Percentiles rank a stretch among this genome's conserved stretches.
phyloP scores from a whole-genome alignment of 2,797 vertebrate genomes.

The Botia almorhae region DNA sequence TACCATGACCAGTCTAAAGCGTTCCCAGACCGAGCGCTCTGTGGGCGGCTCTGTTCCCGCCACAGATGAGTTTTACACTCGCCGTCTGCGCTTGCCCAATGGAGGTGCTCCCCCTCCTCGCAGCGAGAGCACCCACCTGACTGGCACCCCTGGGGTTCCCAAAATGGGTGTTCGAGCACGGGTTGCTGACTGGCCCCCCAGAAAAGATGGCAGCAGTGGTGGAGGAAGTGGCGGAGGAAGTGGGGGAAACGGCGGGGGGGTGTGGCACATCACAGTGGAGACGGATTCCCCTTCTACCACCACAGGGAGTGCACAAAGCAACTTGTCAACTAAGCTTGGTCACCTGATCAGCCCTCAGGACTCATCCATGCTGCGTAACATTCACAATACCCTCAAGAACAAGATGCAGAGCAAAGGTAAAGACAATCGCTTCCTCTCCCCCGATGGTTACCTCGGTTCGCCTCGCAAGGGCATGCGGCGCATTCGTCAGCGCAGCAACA shows the following conservation, averaged over 20 bases:
- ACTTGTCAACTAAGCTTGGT: conserved; percentile 93
- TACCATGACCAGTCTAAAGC: conserved; percentile 98
- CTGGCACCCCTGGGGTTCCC: conserved; percentile 93
- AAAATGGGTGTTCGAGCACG: conserved; percentile 98
- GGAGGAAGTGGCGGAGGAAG: conserved; percentile 60
- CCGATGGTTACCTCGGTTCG: conserved; percentile 92
- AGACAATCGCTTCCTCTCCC: conserved; percentile 95
- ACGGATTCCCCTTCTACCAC: conserved; percentile 78
- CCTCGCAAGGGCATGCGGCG: conserved; percentile 94
- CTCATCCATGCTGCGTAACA: conserved; percentile 96
- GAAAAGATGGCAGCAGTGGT: conserved; percentile 82
- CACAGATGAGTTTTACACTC: conserved; percentile 95
- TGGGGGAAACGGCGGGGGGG: conserved; percentile 51
- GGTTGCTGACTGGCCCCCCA: conserved; percentile 97
- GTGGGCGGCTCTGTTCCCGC: conserved; percentile 91
- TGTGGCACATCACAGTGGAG: conserved; percentile 85
- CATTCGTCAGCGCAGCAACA: conserved; percentile 97
- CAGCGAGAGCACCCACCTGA: conserved; percentile 87
- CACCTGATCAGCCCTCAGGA: conserved; percentile 93
- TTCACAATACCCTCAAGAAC: conserved; percentile 94
- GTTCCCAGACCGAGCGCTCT: conserved; percentile 97
- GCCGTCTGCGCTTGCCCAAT: conserved; percentile 93
- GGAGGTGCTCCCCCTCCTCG: conserved; percentile 93
- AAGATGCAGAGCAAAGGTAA: conserved; percentile 90
- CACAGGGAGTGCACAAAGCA: conserved; percentile 88